These are phyloP conservation scores for Eristalis pertinax DNA, from an alignment of 2,888 invertebrate species.

Conservation along the genomic window DNA sequence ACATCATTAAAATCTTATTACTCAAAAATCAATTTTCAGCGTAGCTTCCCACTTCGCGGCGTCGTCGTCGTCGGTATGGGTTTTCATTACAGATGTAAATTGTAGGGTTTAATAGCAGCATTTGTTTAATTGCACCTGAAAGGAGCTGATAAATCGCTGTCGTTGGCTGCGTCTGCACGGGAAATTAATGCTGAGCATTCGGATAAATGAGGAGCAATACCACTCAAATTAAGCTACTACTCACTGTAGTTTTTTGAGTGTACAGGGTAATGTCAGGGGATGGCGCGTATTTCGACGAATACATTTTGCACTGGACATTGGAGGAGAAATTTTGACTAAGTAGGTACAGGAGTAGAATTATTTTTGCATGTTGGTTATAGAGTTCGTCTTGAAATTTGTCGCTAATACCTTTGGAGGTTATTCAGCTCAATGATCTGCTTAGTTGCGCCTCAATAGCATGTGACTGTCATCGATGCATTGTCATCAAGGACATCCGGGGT, in stretches of 20 bases:
- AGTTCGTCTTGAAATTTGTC: too few species aligned
- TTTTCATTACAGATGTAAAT: not conserved
- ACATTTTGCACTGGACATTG: too few species aligned
- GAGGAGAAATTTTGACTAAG: too few species aligned
- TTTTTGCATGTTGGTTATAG: too few species aligned
- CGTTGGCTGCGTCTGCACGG: not conserved
- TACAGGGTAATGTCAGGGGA: not conserved
- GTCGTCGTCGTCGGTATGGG: not conserved
- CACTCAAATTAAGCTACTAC: not conserved
- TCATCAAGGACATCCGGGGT: too few species aligned
- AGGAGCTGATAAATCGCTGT: not conserved
- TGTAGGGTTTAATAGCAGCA: not conserved
- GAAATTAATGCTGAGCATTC: not conserved
- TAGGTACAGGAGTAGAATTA: too few species aligned
- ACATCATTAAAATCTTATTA: constrained; percentile 33
- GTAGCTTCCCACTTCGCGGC: not conserved
- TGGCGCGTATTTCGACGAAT: not conserved
- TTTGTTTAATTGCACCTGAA: not conserved
- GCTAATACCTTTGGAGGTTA: too few species aligned
- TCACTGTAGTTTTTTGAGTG: not conserved
- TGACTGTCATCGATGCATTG: too few species aligned
- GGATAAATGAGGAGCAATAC: not conserved
- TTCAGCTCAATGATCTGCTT: too few species aligned
- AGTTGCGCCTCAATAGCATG: too few species aligned
- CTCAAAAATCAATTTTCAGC: constrained; percentile 19